phyloP scores from a whole-genome alignment of 1,140 invertebrate genomes.

The Drosophila auraria region DNA sequence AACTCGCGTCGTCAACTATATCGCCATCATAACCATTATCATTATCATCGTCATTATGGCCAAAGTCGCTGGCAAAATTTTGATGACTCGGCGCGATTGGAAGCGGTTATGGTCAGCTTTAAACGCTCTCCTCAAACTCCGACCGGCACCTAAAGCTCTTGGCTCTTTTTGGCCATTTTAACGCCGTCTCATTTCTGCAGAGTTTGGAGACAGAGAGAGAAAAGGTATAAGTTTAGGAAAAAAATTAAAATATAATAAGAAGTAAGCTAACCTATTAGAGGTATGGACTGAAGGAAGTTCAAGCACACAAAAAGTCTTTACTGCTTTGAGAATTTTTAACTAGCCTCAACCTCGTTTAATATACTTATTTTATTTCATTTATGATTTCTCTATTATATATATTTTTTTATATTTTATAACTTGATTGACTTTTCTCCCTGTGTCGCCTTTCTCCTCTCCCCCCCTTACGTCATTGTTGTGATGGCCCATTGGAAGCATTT shows the following conservation, averaged over 20 bases:
- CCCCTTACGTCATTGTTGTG: constrained; percentile 12
- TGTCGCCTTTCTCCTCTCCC: not conserved
- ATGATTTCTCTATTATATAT: no score
- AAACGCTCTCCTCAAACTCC: constrained; percentile 11
- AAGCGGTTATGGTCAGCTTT: constrained; percentile 34
- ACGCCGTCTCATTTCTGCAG: constrained; percentile 13
- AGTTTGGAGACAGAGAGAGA: not conserved
- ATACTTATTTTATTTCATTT: no score
- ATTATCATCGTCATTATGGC: constrained; percentile 31
- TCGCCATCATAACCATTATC: constrained; percentile 34
- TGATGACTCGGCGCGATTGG: constrained; percentile 38
- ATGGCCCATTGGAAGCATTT: constrained; percentile 43
- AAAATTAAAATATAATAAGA: not conserved
- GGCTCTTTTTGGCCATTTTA: constrained; percentile 33
- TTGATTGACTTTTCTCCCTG: not conserved
- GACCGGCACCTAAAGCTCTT: constrained; percentile 6
- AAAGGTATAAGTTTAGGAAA: not conserved
- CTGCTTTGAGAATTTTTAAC: no score
- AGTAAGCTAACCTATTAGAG: not conserved
- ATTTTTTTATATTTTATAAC: no score
- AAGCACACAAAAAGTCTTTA: no score
- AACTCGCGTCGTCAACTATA: constrained; percentile 27
- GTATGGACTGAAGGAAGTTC: no score
- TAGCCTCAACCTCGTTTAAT: not conserved
- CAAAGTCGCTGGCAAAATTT: constrained; percentile 36